Evolutionary conservation across 2,888 invertebrate species (phyloP).

Genomic region (Ochropleura leucogaster): DNA sequence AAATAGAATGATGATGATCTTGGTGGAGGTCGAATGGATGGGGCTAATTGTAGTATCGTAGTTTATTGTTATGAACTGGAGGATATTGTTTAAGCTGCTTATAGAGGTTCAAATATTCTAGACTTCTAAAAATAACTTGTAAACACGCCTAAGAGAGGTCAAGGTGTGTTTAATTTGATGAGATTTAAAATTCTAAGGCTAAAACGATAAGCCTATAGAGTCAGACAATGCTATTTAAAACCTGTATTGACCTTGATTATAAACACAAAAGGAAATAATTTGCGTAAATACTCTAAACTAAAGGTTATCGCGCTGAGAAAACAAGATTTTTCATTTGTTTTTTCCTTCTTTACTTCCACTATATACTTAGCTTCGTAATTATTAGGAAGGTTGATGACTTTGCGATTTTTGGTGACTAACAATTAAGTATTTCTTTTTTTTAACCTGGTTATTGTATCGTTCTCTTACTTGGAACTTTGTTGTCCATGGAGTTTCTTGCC

Average conservation of each 20-base stretch:
- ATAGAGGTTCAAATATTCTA: no score
- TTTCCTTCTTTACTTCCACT: constrained; percentile 39
- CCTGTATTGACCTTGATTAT: constrained; percentile 39
- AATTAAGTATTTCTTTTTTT: not conserved
- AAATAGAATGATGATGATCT: constrained; percentile 1
- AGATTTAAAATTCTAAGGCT: constrained; percentile 1
- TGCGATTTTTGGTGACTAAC: not conserved
- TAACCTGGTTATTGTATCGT: not conserved
- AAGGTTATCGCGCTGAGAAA: constrained; percentile 43
- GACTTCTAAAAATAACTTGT: not conserved
- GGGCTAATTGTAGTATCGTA: no score
- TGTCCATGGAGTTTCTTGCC: no score
- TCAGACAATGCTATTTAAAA: constrained; percentile 24
- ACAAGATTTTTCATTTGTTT: constrained; percentile 30
- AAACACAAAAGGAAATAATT: constrained; percentile 48
- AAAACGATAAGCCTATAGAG: constrained; percentile 4
- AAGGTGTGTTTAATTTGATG: constrained; percentile 24
- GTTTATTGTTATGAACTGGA: not conserved
- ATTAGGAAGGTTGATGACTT: constrained; percentile 34
- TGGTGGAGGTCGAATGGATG: not conserved
- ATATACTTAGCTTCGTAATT: constrained; percentile 18
- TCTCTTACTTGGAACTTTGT: not conserved
- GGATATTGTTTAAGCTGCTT: not conserved
- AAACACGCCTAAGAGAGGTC: constrained; percentile 19
- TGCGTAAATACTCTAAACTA: constrained; percentile 43